Evolutionary conservation across 2,888 invertebrate genomes (phyloP).

Genomic region (Cataglyphis cursor): DNA sequence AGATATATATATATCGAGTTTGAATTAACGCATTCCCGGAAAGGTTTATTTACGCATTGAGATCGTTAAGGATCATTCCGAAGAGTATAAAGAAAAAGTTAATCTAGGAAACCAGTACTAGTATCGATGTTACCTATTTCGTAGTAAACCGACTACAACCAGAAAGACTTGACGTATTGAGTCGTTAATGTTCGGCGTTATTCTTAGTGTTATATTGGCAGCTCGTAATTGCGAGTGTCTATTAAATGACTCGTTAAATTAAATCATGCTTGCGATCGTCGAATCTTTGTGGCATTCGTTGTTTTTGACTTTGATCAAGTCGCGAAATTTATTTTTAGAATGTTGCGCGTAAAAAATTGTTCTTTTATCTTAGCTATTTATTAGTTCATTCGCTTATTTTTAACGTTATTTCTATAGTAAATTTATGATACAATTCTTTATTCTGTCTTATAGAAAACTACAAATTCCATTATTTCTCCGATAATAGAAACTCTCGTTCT

Average conservation of each 20-base stretch:
- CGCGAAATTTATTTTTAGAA: not conserved
- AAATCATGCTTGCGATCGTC: constrained; percentile 58
- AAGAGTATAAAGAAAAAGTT: constrained; percentile 26
- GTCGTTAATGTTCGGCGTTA: constrained; percentile 66
- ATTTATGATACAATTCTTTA: not conserved
- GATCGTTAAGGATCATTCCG: constrained; percentile 17
- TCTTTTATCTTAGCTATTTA: not conserved
- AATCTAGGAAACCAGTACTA: constrained; percentile 32
- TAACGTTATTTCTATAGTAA: constrained; percentile 3
- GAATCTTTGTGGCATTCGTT: constrained; percentile 63
- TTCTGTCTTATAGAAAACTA: not conserved
- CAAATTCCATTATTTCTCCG: not conserved
- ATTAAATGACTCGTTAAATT: constrained; percentile 78
- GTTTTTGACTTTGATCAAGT: constrained; percentile 45
- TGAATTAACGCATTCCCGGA: constrained; percentile 41
- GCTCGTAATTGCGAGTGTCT: constrained; percentile 74
- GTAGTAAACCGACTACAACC: not conserved
- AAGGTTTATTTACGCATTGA: not conserved
- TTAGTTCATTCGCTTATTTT: not conserved
- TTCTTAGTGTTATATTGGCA: constrained; percentile 67
- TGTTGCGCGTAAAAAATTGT: not conserved
- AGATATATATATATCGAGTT: constrained; percentile 14
- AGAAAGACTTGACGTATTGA: constrained; percentile 57
- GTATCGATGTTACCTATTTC: constrained; percentile 30
- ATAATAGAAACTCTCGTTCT: not conserved